Base-by-base conservation (phyloP, 2,888 invertebrate species). In the Phortica magna region DNA sequence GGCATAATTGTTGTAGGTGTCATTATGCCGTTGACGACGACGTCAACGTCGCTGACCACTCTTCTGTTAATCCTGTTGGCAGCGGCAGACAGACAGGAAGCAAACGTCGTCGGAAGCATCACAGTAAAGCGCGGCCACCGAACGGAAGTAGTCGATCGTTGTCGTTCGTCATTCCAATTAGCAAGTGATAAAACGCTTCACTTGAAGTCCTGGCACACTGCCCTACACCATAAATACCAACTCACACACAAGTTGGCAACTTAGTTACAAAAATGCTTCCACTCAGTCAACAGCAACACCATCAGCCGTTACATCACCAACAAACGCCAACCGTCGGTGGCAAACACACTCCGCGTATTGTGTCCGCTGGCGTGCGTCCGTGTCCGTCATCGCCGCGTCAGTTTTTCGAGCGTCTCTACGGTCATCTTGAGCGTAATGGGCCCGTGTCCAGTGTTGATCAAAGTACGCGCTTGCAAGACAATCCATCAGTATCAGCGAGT, bases 321-420 rank as follows among this genome's bases (percentile, higher is more conserved):
- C 78, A 7, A 55, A 53, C 9, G 64, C 72, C 10, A 59, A 61
- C 76, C n/a, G 76, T 57, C 67, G 76, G 74, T 61, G 79, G 57
- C 73, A 82, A 82, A 80, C 78, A 31, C 19, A 61, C 78, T 39
- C 77, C 65, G 41, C 79, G 68, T 81, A 89, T 80, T 67, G n/a
- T 81, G 81, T 7, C 88, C 81, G 70, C 7, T 19, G 19, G 19
- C 22, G 22, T 61, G 14, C 81, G 81, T 7, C 88, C 82, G 68
- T 92, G 94, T 22, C 96, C 96, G 0, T 96, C 96, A 10, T 96
- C 96, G 0, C 96, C 96, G 76, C 93, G 96, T 42, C 95, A 95
- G 85, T 96, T 96, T 91, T 96, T 96, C 89, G 95, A 96, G 72
- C 93, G 96, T 76, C 93, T 96, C 59, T 96, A 96, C 87, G 96